Percentiles rank a stretch among this genome's conserved stretches.
phyloP scores from a whole-genome alignment of 1,140 invertebrate species.

The Scylla paramamosain region DNA sequence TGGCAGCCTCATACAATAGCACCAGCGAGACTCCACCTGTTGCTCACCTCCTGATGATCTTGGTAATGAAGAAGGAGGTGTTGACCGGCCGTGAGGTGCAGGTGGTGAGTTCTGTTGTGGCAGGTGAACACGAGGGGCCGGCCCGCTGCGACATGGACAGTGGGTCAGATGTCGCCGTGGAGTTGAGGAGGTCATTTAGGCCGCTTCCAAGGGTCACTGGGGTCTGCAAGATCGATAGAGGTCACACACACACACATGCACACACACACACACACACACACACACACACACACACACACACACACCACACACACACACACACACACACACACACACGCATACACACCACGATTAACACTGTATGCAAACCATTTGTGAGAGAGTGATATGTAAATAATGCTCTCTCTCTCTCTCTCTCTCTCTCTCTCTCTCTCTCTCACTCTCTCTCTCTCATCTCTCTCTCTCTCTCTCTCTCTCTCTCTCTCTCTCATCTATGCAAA shows the following conservation, averaged over 20 bases:
- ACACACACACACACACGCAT: no score
- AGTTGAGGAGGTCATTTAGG: constrained; percentile 64
- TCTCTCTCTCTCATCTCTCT: no score
- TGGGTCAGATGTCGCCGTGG: constrained; percentile 63
- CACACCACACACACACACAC: no score
- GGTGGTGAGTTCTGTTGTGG: constrained; percentile 73
- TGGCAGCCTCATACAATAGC: no score
- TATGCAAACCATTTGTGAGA: no score
- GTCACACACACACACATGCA: constrained; percentile 31
- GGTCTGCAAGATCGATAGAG: constrained; percentile 25
- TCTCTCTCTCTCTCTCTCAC: no score
- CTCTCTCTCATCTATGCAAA: no score
- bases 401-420: no score
- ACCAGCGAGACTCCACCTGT: background rate
- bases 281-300: no score
- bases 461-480: no score
- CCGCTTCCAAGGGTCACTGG: constrained; percentile 67
- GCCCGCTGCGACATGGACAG: background rate
- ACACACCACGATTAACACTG: no score
- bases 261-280: constrained; percentile 12
- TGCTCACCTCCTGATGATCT: constrained; percentile 71
- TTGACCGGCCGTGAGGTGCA: constrained; percentile 65
- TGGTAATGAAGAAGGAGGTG: constrained; percentile 73
- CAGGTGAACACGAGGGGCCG: constrained; percentile 66
- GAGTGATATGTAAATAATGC: no score